These are phyloP conservation scores for Dexiosoma caninum DNA, from an alignment of 2,888 invertebrate species.

Conservation along the genomic window DNA sequence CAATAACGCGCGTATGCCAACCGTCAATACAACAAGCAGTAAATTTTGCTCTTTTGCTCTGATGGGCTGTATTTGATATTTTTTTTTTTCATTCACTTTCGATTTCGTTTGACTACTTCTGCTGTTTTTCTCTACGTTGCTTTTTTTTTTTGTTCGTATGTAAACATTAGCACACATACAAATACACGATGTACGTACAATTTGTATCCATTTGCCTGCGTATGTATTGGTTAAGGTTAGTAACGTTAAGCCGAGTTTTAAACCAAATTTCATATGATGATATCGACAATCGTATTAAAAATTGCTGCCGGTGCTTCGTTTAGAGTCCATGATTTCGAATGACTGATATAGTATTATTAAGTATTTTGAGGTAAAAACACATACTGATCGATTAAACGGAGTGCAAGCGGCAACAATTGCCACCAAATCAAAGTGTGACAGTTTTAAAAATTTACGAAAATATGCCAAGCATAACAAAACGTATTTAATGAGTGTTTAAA, in stretches of 20 bases:
- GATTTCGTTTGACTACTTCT: conserved; percentile 68
- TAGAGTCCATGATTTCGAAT: conserved; percentile 48
- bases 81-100: conserved; percentile 70
- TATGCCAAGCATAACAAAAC: not conserved
- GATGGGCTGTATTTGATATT: conserved; percentile 4
- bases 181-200: not conserved
- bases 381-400: conserved; percentile 69
- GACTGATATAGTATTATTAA: conserved; percentile 73
- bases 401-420: conserved; percentile 47
- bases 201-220: not conserved
- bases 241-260: conserved; percentile 45
- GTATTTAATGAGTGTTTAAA: not conserved
- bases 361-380: conserved; percentile 72
- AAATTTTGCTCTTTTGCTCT: conserved; percentile 16
- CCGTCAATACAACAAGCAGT: conserved; percentile 17
- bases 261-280: conserved; percentile 23
- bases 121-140: too few relatives aligned
- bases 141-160: too few relatives aligned
- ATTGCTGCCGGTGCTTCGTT: conserved; percentile 14
- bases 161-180: not conserved
- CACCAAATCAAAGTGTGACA: conserved; percentile 30
- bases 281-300: conserved; percentile 7
- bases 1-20: conserved; percentile 14
- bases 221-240: conserved; percentile 5
- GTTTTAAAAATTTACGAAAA: conserved; percentile 14